Conservation (phyloP, 92 coral and sea anemone genomes). For the Zoanthus sansibaricus region DNA sequence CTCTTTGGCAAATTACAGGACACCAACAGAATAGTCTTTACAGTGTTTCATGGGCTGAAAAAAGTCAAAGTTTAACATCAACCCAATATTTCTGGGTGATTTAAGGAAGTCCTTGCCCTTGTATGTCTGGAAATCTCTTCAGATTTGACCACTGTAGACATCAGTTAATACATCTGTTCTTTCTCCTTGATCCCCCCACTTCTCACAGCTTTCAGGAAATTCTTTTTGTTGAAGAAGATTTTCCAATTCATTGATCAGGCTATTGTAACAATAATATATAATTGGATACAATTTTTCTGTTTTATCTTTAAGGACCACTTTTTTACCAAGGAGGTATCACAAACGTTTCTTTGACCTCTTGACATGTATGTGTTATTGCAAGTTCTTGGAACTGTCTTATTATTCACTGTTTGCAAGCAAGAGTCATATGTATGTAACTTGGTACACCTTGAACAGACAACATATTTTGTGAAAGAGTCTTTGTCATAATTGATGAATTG, state of each 20-base stretch:
- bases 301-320: constrained; percentile 43
- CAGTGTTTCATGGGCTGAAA: constrained; percentile 78
- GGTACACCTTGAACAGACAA: constrained; percentile 70
- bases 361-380: constrained; percentile 16
- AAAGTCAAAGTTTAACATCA: constrained; percentile 79
- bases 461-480: constrained; percentile 70
- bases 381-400: constrained; percentile 35
- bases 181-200: constrained; percentile 57
- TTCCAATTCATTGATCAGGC: constrained; percentile 63
- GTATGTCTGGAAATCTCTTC: constrained; percentile 63
- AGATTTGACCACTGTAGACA: constrained; percentile 66
- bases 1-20: constrained; percentile 38
- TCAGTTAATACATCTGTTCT: constrained; percentile 57
- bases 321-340: not conserved
- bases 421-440: constrained; percentile 63
- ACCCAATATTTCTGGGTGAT: constrained; percentile 65
- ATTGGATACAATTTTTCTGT: constrained; percentile 63
- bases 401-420: constrained; percentile 61
- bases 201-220: not conserved
- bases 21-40: constrained; percentile 82
- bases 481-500: constrained; percentile 61
- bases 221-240: constrained; percentile 30
- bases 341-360: constrained; percentile 51
- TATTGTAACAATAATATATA: constrained; percentile 63
- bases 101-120: constrained; percentile 64